phyloP scores from a whole-genome alignment of 2,113 vertebrate genomes.

The Nycticryphes semicollaris region DNA sequence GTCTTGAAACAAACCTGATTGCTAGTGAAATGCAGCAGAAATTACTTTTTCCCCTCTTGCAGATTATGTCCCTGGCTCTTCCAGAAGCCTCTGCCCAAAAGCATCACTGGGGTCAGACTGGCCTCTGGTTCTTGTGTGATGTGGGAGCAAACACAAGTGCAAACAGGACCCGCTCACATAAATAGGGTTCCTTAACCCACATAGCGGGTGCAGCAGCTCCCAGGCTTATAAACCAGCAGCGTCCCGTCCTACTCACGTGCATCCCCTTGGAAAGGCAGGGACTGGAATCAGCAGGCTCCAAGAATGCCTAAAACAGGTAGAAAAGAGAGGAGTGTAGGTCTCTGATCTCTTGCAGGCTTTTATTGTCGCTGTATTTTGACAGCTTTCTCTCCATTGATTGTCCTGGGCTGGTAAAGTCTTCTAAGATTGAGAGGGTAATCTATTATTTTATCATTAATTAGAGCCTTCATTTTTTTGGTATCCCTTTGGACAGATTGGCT shows the following conservation, averaged over 20 bases:
- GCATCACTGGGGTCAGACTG: fast-evolving
- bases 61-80: too few relatives aligned
- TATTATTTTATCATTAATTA: background rate
- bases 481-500: background rate
- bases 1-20: background rate
- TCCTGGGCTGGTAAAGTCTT: background rate
- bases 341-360: background rate
- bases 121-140: background rate
- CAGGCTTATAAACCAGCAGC: background rate
- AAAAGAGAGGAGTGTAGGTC: background rate
- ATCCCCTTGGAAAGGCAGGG: background rate
- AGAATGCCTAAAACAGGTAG: background rate
- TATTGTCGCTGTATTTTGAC: background rate
- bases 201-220: background rate
- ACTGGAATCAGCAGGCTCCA: background rate
- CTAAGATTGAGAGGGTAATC: background rate
- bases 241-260: fast-evolving
- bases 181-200: background rate
- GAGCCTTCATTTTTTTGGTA: background rate
- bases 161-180: fast-evolving
- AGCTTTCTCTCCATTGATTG: background rate
- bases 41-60: background rate
- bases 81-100: background rate
- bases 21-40: background rate
- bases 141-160: too few relatives aligned